phyloP scores from a whole-genome alignment of 2,888 invertebrate species.

The Eupithecia subumbrata region DNA sequence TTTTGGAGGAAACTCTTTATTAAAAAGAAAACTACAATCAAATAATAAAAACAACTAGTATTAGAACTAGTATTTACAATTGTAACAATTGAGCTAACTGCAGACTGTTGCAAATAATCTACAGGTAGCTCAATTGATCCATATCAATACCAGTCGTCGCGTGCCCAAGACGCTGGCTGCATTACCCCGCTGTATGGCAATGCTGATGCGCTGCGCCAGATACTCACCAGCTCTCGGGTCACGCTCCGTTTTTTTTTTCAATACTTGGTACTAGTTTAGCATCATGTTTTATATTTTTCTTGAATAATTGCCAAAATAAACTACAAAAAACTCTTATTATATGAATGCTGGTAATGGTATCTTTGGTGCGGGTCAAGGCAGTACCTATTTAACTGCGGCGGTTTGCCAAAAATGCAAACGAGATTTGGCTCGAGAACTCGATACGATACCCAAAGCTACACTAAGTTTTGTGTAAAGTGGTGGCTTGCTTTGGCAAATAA shows the following conservation, averaged over 20 bases:
- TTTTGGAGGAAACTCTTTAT: too few species aligned
- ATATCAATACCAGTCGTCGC: too few species aligned
- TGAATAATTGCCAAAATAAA: constrained; percentile 5
- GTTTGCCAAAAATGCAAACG: constrained; percentile 18
- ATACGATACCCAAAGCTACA: constrained; percentile 8
- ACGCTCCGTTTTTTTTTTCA: too few species aligned
- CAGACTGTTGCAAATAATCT: too few species aligned
- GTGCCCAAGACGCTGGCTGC: too few species aligned
- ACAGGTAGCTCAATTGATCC: too few species aligned
- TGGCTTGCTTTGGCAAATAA: constrained; percentile 1
- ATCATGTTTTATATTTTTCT: neutral
- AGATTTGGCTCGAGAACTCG: constrained; percentile 8
- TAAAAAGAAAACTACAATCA: too few species aligned
- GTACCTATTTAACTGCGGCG: neutral
- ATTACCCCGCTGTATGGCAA: too few species aligned
- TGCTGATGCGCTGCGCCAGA: neutral
- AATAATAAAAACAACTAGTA: too few species aligned
- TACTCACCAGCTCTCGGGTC: too few species aligned
- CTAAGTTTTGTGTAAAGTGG: neutral
- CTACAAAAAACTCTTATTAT: neutral
- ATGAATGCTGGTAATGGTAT: neutral
- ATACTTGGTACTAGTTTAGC: neutral
- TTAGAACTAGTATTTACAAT: too few species aligned
- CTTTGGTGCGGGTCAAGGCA: constrained; percentile 1
- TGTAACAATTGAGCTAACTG: too few species aligned